Conservation (phyloP, 2,113 vertebrate species). For the Micromys minutus region DNA sequence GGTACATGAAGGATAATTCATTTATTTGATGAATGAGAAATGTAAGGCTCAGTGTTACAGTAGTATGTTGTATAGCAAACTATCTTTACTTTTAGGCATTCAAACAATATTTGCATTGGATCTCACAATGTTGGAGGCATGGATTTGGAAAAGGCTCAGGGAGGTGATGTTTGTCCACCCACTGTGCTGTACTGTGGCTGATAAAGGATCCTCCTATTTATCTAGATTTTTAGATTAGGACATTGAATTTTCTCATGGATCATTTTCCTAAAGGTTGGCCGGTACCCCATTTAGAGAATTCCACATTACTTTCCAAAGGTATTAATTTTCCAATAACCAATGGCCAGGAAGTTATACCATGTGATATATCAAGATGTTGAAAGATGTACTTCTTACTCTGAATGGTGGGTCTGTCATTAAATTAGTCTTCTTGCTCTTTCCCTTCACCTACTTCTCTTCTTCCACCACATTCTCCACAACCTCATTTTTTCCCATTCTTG, state of each 20-base stretch:
- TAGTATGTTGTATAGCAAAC: background rate
- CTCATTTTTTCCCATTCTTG: background rate
- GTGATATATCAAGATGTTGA: background rate
- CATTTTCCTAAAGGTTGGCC: background rate
- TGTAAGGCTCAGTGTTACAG: background rate
- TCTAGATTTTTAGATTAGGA: background rate
- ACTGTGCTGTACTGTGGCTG: background rate
- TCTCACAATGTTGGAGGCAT: background rate
- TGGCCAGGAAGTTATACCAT: background rate
- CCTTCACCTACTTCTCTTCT: background rate
- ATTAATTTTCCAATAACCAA: background rate
- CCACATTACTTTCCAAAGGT: background rate
- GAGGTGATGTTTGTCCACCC: background rate
- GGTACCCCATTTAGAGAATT: background rate
- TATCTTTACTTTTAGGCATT: background rate
- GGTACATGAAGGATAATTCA: background rate
- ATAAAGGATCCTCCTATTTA: background rate
- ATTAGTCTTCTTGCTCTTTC: background rate
- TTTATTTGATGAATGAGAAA: background rate
- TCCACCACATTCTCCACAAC: background rate
- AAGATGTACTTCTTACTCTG: background rate
- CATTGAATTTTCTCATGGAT: background rate
- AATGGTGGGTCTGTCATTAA: background rate
- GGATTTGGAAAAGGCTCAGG: background rate
- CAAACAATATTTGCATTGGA: background rate